Percentiles rank a stretch among this genome's conserved stretches.
Conservation (phyloP, 2,113 vertebrate genomes). For the Morone saxatilis region DNA sequence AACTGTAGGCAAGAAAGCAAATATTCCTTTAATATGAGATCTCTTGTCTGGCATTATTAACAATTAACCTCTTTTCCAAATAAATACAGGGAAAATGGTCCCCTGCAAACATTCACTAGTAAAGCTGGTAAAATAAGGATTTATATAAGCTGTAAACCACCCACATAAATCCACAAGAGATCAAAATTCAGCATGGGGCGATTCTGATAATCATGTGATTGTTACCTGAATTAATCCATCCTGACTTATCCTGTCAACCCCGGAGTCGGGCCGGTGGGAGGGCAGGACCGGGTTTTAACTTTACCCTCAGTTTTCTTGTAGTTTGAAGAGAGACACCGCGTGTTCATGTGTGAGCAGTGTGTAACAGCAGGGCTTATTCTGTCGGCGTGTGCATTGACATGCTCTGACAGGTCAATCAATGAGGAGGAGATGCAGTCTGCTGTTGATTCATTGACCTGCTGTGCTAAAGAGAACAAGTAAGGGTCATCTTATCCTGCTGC, state of each 20-base stretch:
- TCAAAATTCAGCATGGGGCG: slow-evolving; percentile 46
- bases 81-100: background rate
- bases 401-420: slow-evolving; percentile 78
- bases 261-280: slow-evolving; percentile 34
- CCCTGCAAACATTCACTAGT: background rate
- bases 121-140: slow-evolving; percentile 28
- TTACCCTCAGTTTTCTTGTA: slow-evolving; percentile 29
- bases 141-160: slow-evolving; percentile 21
- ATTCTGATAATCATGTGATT: slow-evolving; percentile 42
- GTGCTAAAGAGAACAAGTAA: slow-evolving; percentile 59
- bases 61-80: background rate
- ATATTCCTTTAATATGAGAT: background rate
- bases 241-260: slow-evolving; percentile 55
- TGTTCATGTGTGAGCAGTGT: slow-evolving; percentile 19
- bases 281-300: background rate
- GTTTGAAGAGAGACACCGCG: slow-evolving; percentile 41
- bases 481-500: slow-evolving; percentile 59
- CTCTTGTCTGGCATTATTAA: background rate
- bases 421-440: slow-evolving; percentile 57
- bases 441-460: slow-evolving; percentile 64
- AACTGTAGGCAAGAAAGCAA: background rate
- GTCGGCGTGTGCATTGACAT: slow-evolving; percentile 51
- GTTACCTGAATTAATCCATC: slow-evolving; percentile 61
- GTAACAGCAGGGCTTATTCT: slow-evolving; percentile 54
- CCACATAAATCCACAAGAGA: slow-evolving; percentile 33